Evolutionary conservation across 2,888 invertebrate genomes (phyloP).

Genomic region (Nesidiocoris tenuis): DNA sequence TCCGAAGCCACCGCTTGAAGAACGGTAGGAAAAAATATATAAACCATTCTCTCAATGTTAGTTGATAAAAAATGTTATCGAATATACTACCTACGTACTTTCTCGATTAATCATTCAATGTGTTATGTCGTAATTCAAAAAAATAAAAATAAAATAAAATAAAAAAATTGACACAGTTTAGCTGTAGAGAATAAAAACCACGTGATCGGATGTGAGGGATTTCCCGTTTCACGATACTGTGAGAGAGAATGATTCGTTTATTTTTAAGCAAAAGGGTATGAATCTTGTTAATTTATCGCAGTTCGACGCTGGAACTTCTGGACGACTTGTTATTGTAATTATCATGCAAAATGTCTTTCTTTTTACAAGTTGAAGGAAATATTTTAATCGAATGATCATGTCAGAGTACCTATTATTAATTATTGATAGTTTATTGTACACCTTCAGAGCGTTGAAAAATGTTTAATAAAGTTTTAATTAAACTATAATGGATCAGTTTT

Average conservation of each 20-base stretch:
- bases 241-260: slow-evolving; percentile 25
- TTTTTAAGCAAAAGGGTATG: slow-evolving; percentile 36
- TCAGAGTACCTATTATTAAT: slow-evolving; percentile 38
- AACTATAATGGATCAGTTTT: not conserved
- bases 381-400: slow-evolving; percentile 33
- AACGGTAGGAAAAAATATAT: not conserved
- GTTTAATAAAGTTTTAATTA: slow-evolving; percentile 32
- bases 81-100: not conserved
- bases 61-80: not conserved
- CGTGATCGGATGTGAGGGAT: slow-evolving; percentile 1
- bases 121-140: slow-evolving; percentile 1
- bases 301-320: slow-evolving; percentile 23
- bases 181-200: not conserved
- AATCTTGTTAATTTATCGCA: slow-evolving; percentile 32
- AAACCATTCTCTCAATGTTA: not conserved
- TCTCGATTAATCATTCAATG: not conserved
- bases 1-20: not conserved
- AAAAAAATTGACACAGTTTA: not conserved
- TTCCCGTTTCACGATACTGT: slow-evolving; percentile 29
- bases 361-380: slow-evolving; percentile 26
- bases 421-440: slow-evolving; percentile 38
- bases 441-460: slow-evolving; percentile 37
- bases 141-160: slow-evolving; percentile 21
- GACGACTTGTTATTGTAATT: slow-evolving; percentile 23
- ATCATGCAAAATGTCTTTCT: slow-evolving; percentile 35